phyloP scores from a whole-genome alignment of 2,113 vertebrate species.

The Notarius quadriscutis region DNA sequence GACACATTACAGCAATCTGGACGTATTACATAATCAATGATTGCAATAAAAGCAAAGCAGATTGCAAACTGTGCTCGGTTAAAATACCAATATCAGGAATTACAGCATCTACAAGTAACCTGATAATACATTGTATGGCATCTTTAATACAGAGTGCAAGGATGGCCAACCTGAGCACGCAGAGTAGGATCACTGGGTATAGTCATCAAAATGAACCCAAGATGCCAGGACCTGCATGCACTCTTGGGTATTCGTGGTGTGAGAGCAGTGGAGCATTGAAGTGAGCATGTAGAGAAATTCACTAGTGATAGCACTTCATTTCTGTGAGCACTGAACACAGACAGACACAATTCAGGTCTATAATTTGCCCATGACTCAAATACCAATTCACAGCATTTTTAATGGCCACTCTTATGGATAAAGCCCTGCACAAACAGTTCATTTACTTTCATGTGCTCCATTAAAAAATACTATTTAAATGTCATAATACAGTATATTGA shows the following conservation, averaged over 20 bases:
- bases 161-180: neutral
- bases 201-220: neutral
- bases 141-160: neutral
- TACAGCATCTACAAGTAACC: neutral
- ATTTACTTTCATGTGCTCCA: neutral
- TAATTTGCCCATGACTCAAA: neutral
- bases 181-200: neutral
- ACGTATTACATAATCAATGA: neutral
- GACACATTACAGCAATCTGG: neutral
- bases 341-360: neutral
- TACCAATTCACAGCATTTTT: neutral
- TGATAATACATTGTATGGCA: neutral
- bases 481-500: neutral
- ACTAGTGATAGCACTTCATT: too few species aligned
- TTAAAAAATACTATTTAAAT: neutral
- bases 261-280: neutral
- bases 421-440: neutral
- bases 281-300: neutral
- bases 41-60: neutral
- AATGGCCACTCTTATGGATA: neutral
- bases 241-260: neutral
- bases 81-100: neutral
- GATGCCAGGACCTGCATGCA: neutral
- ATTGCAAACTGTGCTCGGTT: neutral
- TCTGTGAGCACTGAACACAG: neutral